Evolutionary conservation across 2,888 invertebrate species (phyloP).

Genomic region (Drosophila infuscata): DNA sequence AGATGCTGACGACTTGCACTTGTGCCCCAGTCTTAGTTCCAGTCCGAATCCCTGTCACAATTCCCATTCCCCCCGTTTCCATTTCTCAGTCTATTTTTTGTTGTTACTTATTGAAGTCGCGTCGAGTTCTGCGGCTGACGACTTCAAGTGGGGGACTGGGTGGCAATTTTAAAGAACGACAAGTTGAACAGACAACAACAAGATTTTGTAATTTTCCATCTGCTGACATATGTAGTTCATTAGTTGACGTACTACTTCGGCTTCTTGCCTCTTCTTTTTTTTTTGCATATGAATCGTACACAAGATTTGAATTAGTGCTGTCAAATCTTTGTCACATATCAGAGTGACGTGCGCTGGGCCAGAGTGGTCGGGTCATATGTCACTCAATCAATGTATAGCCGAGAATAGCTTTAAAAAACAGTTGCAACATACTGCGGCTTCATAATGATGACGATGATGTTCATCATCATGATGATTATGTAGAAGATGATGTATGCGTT

Average conservation of each 20-base stretch:
- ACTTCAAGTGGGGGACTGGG: slow-evolving; percentile 48
- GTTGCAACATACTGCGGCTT: slow-evolving; percentile 40
- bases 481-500: slow-evolving; percentile 32
- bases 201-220: slow-evolving; percentile 73
- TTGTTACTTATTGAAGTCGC: slow-evolving; percentile 61
- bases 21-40: slow-evolving; percentile 44
- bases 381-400: slow-evolving; percentile 68
- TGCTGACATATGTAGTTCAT: slow-evolving; percentile 79
- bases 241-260: slow-evolving; percentile 38
- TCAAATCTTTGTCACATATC: slow-evolving; percentile 77
- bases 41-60: slow-evolving; percentile 20
- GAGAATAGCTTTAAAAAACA: slow-evolving; percentile 65
- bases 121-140: slow-evolving; percentile 32
- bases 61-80: slow-evolving; percentile 1
- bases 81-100: slow-evolving; percentile 36
- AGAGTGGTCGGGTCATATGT: slow-evolving; percentile 37
- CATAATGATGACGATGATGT: slow-evolving; percentile 1
- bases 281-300: slow-evolving; percentile 68
- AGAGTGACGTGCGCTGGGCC: slow-evolving; percentile 13
- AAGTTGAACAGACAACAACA: slow-evolving; percentile 52
- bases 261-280: neutral
- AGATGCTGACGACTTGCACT: slow-evolving; percentile 40
- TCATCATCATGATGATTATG: slow-evolving; percentile 9
- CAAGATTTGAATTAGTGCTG: slow-evolving; percentile 79
- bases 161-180: slow-evolving; percentile 46